Evolutionary conservation across 2,797 vertebrate genomes (phyloP).

Genomic region (Scarus forsteni): DNA sequence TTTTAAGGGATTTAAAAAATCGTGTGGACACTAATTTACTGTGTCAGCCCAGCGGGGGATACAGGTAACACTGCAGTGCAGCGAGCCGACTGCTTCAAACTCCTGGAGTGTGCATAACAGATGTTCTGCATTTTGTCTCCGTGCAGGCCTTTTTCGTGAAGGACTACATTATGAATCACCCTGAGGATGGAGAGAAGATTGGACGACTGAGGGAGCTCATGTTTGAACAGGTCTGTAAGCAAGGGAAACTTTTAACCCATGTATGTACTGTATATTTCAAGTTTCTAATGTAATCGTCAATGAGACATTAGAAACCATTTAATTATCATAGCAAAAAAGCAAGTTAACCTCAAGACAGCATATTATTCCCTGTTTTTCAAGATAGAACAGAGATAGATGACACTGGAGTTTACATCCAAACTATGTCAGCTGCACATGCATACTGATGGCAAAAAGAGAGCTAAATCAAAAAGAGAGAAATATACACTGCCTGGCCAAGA

Average conservation of each 20-base stretch:
- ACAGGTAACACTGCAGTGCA: conserved; percentile 47
- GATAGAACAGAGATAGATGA: no score
- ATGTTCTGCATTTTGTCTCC: conserved; percentile 66
- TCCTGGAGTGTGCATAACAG: conserved; percentile 56
- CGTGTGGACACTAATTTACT: conserved; percentile 46
- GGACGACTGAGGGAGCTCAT: conserved; percentile 96
- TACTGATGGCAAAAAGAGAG: no score
- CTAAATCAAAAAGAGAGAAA: no score
- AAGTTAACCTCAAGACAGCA: no score
- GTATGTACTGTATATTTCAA: not conserved
- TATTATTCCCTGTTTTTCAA: no score
- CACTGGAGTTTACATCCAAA: no score
- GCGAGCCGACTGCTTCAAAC: conserved; percentile 27
- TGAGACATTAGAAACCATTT: no score
- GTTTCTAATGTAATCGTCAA: no score
- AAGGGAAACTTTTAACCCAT: not conserved
- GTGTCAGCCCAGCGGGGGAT: conserved; percentile 58
- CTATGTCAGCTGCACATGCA: no score
- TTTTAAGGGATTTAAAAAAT: conserved; percentile 27
- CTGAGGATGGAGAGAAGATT: conserved; percentile 97
- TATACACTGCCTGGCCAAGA: no score
- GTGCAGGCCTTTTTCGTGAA: conserved; percentile 96
- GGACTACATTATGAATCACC: conserved; percentile 96
- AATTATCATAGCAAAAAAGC: no score
- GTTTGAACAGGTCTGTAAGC: conserved; percentile 93